Percentiles rank a stretch among this genome's conserved stretches.
Evolutionary conservation across 1,140 invertebrate species (phyloP).

Genomic region (Nasonia longicornis): DNA sequence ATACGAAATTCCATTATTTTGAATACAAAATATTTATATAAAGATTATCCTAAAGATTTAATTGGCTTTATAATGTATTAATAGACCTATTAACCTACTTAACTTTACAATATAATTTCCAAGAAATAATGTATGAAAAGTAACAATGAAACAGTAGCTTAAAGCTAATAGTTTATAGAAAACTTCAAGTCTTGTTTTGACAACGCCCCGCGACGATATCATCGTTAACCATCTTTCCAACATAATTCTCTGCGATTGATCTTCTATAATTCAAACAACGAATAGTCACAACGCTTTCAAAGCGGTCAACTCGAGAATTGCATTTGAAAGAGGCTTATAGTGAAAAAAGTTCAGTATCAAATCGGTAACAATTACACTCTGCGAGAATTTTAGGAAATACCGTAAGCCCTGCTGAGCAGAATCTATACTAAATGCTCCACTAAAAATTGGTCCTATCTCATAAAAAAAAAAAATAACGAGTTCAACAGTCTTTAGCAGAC

Average conservation of each 20-base stretch:
- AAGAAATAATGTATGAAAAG: conserved; percentile 35
- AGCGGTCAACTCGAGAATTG: neutral
- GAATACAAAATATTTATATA: conserved; percentile 27
- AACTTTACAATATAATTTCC: conserved; percentile 44
- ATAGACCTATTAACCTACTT: conserved; percentile 40
- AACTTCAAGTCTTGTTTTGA: conserved; percentile 16
- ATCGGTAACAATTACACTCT: neutral
- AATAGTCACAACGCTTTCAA: neutral
- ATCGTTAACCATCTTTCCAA: neutral
- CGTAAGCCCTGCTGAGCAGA: neutral
- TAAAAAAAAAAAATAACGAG: neutral
- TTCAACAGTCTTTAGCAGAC: neutral
- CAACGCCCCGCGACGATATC: neutral
- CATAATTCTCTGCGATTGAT: neutral
- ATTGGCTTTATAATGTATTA: conserved; percentile 29
- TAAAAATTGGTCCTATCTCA: neutral
- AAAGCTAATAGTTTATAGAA: conserved; percentile 27
- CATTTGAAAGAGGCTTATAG: neutral
- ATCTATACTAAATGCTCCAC: neutral
- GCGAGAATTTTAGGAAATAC: neutral
- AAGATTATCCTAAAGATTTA: conserved; percentile 30
- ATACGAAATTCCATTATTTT: conserved; percentile 21
- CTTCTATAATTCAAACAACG: neutral
- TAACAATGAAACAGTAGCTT: conserved; percentile 39
- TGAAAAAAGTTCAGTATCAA: neutral